Evolutionary conservation across 2,797 vertebrate species (phyloP).

Genomic region (Argya squamiceps): DNA sequence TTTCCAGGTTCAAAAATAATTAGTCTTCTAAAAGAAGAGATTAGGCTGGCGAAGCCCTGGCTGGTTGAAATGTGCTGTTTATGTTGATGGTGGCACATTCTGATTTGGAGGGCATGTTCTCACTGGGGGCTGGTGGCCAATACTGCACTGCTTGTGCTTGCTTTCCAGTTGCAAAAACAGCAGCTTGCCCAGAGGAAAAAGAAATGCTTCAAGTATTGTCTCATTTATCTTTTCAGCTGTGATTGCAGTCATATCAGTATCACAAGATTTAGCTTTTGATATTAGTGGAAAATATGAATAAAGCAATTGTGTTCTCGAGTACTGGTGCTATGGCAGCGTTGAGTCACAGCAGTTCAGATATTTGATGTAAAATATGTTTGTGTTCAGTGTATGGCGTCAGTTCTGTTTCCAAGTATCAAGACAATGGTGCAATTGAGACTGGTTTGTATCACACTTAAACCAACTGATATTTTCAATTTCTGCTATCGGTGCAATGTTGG

Average conservation of each 20-base stretch:
- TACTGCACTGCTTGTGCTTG: neutral
- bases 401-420: neutral
- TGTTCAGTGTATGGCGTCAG: neutral
- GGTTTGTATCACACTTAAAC: neutral
- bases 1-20: neutral
- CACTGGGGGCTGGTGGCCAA: neutral
- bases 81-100: conserved; percentile 51
- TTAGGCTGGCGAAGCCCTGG: neutral
- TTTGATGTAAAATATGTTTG: conserved; percentile 4
- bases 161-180: neutral
- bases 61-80: neutral
- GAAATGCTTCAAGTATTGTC: conserved; percentile 15
- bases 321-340: neutral
- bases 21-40: conserved; percentile 10
- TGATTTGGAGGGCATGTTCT: neutral
- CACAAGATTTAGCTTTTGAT: conserved; percentile 56
- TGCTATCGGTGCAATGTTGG: neutral
- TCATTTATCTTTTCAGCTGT: conserved; percentile 30
- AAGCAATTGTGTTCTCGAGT: conserved; percentile 15
- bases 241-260: conserved; percentile 58
- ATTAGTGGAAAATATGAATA: conserved; percentile 49
- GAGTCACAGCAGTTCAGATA: neutral
- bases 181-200: conserved; percentile 25
- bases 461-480: neutral
- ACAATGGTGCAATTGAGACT: neutral